Evolutionary conservation across 2,797 vertebrate species (phyloP), one percentile per base, ranked within the genome.

Genomic region (Sebastes taczanowskii): DNA sequence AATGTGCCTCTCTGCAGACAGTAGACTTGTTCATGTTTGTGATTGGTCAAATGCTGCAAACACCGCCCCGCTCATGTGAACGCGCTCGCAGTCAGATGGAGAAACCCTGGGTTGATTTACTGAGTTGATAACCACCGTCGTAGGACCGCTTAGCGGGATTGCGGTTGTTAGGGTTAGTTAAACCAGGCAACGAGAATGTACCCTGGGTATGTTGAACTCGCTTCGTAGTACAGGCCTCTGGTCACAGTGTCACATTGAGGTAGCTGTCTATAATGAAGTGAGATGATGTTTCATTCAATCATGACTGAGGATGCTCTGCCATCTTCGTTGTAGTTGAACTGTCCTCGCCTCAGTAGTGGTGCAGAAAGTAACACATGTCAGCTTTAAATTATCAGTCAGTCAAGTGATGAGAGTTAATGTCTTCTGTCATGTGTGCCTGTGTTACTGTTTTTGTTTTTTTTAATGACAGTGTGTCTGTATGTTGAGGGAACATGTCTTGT

Each of bases 401-500:
- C 6, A 61, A 53, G 6, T 69, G 34, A 65, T 69, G 5, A 67
- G 9, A 38, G 27, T 68, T 61, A 25, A 27, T 34, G 11, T 62
- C 2, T 64, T 58, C 9, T 52, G 20, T 59, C 18, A 42, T 42
- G 70, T 58, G 30, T 42, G 42, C 20, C 16, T 65, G 20, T 77
- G 27, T 81, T 77, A 27, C 65, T 72, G 3, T 46, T 68, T 46
- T 60, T 14, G 1, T 18, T 59, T 67, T 62, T 7, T 7, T 30
- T 5, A 52, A 18, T 34, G 7, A 38, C 13, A 2, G 2, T 27
- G 2, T 27, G 55, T 70, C 53, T 71, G 35, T 46, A 71, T 68
- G 55, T 82, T 70, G 23, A 77, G 38, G 79, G 59, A 82, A 80
- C 23, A 10, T 35, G 61, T 68, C 74, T 89, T 72, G 75, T 84